Conservation (phyloP, 2,888 invertebrate genomes). For the Leptopterna dolabrata region DNA sequence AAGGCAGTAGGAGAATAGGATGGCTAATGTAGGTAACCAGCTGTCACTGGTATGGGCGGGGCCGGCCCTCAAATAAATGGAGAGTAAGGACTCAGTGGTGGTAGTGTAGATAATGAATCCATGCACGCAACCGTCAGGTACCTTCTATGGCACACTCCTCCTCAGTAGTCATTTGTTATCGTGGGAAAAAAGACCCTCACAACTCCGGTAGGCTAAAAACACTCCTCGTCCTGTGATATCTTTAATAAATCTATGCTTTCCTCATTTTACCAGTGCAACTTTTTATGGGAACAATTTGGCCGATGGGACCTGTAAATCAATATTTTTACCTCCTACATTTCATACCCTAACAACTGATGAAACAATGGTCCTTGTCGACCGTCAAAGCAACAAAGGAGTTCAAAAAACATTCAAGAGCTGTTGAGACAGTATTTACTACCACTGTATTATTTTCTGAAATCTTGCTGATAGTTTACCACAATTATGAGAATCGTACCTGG, state of each 20-base stretch:
- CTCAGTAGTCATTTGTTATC: constrained; percentile 39
- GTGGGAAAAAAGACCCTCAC: constrained; percentile 30
- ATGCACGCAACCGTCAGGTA: constrained; percentile 51
- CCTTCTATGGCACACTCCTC: constrained; percentile 35
- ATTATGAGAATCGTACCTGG: no score
- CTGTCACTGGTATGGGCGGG: constrained; percentile 47
- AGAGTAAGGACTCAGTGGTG: constrained; percentile 33
- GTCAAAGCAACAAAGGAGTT: no score
- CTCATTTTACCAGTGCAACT: neutral
- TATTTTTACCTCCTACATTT: neutral
- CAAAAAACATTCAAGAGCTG: no score
- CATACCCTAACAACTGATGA: no score
- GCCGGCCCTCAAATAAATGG: constrained; percentile 46
- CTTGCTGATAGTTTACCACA: no score
- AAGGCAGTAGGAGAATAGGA: constrained; percentile 46
- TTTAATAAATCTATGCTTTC: neutral
- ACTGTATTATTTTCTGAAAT: no score
- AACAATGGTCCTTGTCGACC: no score
- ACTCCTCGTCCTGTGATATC: neutral
- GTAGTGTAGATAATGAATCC: constrained; percentile 47
- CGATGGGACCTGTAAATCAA: neutral
- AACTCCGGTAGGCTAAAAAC: constrained; percentile 16
- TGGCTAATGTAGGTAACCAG: constrained; percentile 45
- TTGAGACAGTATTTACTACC: no score
- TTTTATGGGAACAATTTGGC: neutral